These are phyloP conservation scores for Varanus salvator DNA, from an alignment of 2,113 vertebrate species.

Conservation along the genomic window DNA sequence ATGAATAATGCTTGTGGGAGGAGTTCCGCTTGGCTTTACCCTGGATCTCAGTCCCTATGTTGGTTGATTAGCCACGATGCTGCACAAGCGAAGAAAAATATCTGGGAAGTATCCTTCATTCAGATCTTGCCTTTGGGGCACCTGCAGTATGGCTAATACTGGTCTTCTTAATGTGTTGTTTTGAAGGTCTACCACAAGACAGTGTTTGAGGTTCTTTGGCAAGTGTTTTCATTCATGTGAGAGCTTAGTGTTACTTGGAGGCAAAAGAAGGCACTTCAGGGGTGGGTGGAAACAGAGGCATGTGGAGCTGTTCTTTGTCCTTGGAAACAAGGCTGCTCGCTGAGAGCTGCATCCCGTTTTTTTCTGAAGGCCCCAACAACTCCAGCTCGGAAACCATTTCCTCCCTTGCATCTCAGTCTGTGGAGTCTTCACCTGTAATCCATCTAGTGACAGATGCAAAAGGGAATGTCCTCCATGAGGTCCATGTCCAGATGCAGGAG, in stretches of 20 bases:
- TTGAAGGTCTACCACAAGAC: no score
- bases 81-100: neutral
- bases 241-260: no score
- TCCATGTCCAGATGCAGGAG: conserved; percentile 92
- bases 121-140: neutral
- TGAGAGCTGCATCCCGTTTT: conserved; percentile 8
- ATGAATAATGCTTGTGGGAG: neutral
- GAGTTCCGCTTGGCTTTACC: neutral
- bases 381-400: conserved; percentile 57
- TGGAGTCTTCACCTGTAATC: conserved; percentile 82
- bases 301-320: no score
- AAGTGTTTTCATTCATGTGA: neutral
- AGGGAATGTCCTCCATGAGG: conserved; percentile 89
- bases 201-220: neutral
- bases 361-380: conserved; percentile 73
- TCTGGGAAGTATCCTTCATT: neutral
- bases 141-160: neutral
- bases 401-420: conserved; percentile 60
- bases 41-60: neutral
- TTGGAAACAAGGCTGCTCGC: neutral
- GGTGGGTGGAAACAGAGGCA: neutral
- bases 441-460: conserved; percentile 87
- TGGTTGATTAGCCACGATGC: neutral
- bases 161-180: no score
- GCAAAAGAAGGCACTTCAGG: neutral